Evolutionary conservation across 2,797 vertebrate species (phyloP).

Genomic region (Euphonia xanthogaster): DNA sequence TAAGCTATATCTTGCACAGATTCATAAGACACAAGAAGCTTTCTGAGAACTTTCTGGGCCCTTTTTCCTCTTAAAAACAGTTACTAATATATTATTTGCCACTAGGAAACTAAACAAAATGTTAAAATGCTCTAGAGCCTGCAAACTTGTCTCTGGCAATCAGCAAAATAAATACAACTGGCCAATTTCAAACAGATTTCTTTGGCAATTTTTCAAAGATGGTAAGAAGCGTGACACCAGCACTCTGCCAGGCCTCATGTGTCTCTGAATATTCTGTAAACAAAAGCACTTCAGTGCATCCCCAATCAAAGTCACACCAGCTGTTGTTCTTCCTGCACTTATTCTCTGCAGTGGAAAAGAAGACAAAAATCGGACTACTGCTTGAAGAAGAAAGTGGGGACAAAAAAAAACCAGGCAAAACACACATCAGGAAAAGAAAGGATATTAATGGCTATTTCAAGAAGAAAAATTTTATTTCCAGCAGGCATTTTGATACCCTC

Average conservation of each 20-base stretch:
- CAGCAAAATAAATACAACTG: conserved; percentile 10
- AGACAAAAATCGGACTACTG: neutral
- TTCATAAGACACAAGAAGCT: neutral
- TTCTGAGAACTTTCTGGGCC: neutral
- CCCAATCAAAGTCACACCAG: conserved; percentile 38
- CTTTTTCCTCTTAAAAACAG: neutral
- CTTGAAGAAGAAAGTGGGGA: neutral
- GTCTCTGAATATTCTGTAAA: conserved; percentile 53
- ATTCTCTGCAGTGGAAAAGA: neutral
- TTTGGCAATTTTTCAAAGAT: conserved; percentile 55
- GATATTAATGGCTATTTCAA: conserved; percentile 41
- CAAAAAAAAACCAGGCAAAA: neutral
- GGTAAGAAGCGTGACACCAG: neutral
- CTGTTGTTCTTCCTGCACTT: conserved; percentile 32
- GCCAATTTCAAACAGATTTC: conserved; percentile 25
- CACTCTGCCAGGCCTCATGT: conserved; percentile 28
- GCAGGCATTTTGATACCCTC: neutral
- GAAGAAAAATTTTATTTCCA: conserved; percentile 12
- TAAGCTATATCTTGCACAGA: neutral
- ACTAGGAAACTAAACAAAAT: neutral
- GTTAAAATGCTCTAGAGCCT: neutral
- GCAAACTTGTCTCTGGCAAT: conserved; percentile 8
- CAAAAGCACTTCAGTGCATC: conserved; percentile 10
- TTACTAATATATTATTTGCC: neutral
- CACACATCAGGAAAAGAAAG: neutral